These are phyloP conservation scores for Danio jaintianensis DNA, from an alignment of 2,797 vertebrate genomes.

Conservation along the genomic window DNA sequence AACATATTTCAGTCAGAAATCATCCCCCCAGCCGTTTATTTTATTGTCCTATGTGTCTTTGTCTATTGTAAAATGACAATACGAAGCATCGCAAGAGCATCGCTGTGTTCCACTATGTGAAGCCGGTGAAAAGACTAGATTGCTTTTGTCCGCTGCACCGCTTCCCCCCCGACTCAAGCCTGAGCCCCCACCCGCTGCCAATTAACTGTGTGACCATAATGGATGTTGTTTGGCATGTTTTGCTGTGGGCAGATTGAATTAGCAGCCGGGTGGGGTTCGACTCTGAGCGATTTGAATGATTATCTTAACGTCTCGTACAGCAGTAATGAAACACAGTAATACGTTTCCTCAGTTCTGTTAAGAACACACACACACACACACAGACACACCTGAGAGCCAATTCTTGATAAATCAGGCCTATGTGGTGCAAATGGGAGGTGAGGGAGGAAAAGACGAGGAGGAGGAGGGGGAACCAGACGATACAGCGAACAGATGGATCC, in stretches of 20 bases:
- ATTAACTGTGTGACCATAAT: constrained; percentile 83
- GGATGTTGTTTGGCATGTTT: constrained; percentile 84
- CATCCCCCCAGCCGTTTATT: constrained; percentile 29
- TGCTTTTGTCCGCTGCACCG: constrained; percentile 54
- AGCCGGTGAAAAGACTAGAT: constrained; percentile 52
- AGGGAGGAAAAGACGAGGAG: constrained; percentile 34
- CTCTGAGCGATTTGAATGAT: constrained; percentile 58
- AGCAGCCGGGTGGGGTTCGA: constrained; percentile 67
- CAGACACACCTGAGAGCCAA: constrained; percentile 43
- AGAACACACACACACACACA: constrained; percentile 15
- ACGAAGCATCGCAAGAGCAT: constrained; percentile 48
- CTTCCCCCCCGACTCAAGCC: constrained; percentile 41
- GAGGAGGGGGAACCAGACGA: constrained; percentile 67
- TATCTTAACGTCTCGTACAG: constrained; percentile 65
- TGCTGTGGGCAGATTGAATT: constrained; percentile 83
- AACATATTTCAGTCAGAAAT: constrained; percentile 18
- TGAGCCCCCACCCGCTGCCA: constrained; percentile 67
- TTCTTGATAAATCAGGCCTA: constrained; percentile 49
- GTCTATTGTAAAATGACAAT: constrained; percentile 46
- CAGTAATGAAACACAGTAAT: constrained; percentile 59
- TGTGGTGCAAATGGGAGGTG: constrained; percentile 33
- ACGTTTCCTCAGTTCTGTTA: constrained; percentile 48
- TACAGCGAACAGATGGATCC: constrained; percentile 76
- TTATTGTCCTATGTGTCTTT: constrained; percentile 23
- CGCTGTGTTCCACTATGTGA: constrained; percentile 43